Evolutionary conservation across 2,888 invertebrate species (phyloP).

Genomic region (Notodonta dromedarius): DNA sequence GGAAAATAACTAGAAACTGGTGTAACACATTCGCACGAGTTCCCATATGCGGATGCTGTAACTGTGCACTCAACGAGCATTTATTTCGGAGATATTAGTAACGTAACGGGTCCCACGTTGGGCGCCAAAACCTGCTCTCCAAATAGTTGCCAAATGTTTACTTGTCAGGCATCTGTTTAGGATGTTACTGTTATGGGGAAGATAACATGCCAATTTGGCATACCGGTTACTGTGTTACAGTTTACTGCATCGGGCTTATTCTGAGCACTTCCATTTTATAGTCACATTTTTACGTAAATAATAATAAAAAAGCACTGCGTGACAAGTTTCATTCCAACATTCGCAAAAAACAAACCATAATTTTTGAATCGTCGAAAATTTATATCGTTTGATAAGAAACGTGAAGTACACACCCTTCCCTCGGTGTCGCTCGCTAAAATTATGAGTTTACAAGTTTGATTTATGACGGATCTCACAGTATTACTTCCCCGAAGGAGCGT

Average conservation of each 20-base stretch:
- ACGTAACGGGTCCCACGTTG: slow-evolving; percentile 4
- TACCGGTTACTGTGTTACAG: neutral
- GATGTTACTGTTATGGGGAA: neutral
- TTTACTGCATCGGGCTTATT: neutral
- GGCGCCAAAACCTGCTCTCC: slow-evolving; percentile 6
- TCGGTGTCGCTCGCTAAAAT: neutral
- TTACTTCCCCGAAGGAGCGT: slow-evolving; percentile 6
- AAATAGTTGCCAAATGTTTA: slow-evolving; percentile 6
- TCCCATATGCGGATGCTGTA: neutral
- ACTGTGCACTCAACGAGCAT: neutral
- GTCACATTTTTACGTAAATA: no score
- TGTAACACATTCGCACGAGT: neutral
- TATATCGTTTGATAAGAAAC: slow-evolving; percentile 5
- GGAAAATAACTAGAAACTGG: neutral
- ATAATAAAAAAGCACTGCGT: no score
- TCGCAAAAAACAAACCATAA: neutral
- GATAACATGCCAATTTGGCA: slow-evolving; percentile 5
- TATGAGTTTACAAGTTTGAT: slow-evolving; percentile 8
- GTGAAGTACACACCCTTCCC: neutral
- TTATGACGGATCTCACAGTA: neutral
- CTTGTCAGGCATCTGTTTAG: slow-evolving; percentile 2
- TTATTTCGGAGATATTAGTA: neutral
- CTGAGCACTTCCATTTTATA: no score
- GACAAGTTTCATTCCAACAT: neutral
- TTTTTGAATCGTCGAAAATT: slow-evolving; percentile 1